These are phyloP conservation scores for Macrobrachium nipponense DNA, from an alignment of 1,140 invertebrate species.

Conservation along the genomic window DNA sequence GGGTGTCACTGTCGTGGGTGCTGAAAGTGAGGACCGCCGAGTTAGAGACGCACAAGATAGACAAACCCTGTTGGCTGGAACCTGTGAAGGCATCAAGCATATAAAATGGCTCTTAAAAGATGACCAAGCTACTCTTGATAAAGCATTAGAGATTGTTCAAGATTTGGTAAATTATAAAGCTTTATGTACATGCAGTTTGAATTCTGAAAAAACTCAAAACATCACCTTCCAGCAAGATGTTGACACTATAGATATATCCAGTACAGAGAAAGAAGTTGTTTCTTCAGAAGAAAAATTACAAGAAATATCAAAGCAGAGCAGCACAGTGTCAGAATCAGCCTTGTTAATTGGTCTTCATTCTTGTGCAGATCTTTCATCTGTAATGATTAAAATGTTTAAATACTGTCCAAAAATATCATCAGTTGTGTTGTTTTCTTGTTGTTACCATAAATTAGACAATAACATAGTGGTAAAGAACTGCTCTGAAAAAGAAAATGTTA, in stretches of 20 bases:
- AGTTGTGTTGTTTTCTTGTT: constrained; percentile 40
- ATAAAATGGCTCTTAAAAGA: constrained; percentile 34
- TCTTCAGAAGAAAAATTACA: neutral
- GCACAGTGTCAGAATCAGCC: neutral
- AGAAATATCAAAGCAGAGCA: neutral
- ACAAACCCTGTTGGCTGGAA: constrained; percentile 16
- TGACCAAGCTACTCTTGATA: constrained; percentile 21
- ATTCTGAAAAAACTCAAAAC: neutral
- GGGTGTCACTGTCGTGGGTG: constrained; percentile 24
- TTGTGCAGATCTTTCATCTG: constrained; percentile 48
- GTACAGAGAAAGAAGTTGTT: neutral
- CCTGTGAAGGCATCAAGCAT: constrained; percentile 28
- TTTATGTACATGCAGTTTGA: constrained; percentile 23
- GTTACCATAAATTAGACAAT: constrained; percentile 39
- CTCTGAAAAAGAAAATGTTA: neutral
- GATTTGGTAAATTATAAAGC: constrained; percentile 8
- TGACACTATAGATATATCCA: too few relatives aligned
- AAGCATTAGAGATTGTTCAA: constrained; percentile 17
- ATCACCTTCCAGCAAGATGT: too few relatives aligned
- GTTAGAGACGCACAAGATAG: constrained; percentile 36
- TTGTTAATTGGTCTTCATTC: constrained; percentile 39
- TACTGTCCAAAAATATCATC: constrained; percentile 31
- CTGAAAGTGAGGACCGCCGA: constrained; percentile 17
- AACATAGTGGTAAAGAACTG: neutral
- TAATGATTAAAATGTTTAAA: constrained; percentile 43